Evolutionary conservation across 2,888 invertebrate species (phyloP).

Genomic region (Chymomyza procnemis): DNA sequence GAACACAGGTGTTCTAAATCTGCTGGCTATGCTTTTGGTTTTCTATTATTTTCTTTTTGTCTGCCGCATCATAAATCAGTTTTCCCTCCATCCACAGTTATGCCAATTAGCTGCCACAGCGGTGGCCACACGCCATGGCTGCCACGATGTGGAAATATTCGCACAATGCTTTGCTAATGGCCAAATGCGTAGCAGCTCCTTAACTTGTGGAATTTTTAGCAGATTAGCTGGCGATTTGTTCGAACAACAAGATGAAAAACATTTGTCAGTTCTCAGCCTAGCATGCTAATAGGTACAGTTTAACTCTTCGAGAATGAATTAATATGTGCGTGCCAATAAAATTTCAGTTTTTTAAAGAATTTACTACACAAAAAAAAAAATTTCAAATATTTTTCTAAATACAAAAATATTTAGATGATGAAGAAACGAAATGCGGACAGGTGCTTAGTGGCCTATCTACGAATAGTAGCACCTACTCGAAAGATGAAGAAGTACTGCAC

Average conservation of each 20-base stretch:
- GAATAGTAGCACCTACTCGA: too few relatives aligned
- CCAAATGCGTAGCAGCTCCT: not conserved
- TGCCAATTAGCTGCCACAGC: constrained; percentile 21
- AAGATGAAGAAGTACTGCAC: too few relatives aligned
- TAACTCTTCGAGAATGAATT: not conserved
- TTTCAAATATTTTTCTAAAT: not conserved
- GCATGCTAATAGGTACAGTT: not conserved
- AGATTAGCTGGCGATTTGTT: constrained; percentile 25
- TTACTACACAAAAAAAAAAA: not conserved
- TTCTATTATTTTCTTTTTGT: not conserved
- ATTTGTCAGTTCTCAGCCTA: not conserved
- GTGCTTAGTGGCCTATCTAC: too few relatives aligned
- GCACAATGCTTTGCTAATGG: constrained; percentile 15
- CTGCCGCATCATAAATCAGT: constrained; percentile 38
- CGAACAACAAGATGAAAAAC: not conserved
- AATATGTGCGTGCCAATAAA: not conserved
- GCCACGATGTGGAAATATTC: constrained; percentile 21
- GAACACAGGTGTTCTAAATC: constrained; percentile 62
- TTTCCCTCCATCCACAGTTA: constrained; percentile 8
- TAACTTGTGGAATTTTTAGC: constrained; percentile 15
- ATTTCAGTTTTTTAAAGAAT: not conserved
- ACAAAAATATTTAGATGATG: not conserved
- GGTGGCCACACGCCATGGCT: constrained; percentile 4
- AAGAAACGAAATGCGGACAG: too few relatives aligned
- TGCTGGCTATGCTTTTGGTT: constrained; percentile 9